A percentile compares a stretch with the other conserved stretches of the same genome.
Conservation (phyloP, 2,888 invertebrate genomes). For the Schizotus pectinicornis region DNA sequence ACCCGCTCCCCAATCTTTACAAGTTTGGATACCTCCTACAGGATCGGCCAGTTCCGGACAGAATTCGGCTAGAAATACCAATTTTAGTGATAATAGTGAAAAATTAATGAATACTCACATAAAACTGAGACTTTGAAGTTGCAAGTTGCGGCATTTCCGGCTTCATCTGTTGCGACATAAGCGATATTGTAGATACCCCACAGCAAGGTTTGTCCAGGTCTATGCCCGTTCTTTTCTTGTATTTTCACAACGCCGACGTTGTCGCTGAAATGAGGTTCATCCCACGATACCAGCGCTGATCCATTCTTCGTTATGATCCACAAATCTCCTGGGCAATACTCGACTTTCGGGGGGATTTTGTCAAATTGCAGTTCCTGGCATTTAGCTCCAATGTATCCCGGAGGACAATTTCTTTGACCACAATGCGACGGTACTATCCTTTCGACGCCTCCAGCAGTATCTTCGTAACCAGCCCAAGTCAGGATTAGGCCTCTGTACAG, state of each 20-base stretch:
- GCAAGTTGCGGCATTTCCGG: conserved; percentile 90
- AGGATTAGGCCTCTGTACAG: conserved; percentile 83
- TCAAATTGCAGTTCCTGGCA: conserved; percentile 73
- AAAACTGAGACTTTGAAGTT: conserved; percentile 90
- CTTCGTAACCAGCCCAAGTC: conserved; percentile 94
- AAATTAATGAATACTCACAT: conserved; percentile 64
- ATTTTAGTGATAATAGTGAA: conserved; percentile 1
- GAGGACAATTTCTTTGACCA: conserved; percentile 86
- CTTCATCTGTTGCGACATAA: conserved; percentile 91
- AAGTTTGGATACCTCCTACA: conserved; percentile 87
- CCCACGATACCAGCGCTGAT: conserved; percentile 89
- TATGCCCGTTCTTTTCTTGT: conserved; percentile 84
- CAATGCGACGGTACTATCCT: conserved; percentile 90
- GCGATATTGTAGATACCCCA: conserved; percentile 94
- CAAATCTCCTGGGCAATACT: conserved; percentile 91
- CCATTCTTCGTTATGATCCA: conserved; percentile 95
- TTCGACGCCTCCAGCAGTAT: conserved; percentile 87
- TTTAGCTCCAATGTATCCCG: conserved; percentile 84
- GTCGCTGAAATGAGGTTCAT: conserved; percentile 89
- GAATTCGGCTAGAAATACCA: conserved; percentile 74
- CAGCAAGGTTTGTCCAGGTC: conserved; percentile 84
- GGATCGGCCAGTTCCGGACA: conserved; percentile 90
- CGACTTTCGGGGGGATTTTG: conserved; percentile 79
- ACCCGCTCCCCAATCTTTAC: conserved; percentile 96
- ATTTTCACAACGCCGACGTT: conserved; percentile 82